Evolutionary conservation across 2,888 invertebrate genomes (phyloP).

Genomic region (Cantharis flavilabris): DNA sequence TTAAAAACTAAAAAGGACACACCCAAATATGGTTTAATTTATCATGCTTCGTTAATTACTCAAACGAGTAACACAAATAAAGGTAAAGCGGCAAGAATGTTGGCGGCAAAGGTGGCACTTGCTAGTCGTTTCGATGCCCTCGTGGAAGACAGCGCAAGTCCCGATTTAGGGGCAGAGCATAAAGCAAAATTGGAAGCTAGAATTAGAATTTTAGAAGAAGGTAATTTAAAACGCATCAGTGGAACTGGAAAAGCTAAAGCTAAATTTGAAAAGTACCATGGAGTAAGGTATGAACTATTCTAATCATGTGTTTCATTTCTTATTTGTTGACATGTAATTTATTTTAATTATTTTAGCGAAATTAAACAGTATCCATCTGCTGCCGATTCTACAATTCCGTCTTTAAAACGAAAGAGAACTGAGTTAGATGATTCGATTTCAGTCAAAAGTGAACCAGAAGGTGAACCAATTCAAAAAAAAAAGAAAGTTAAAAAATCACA

Average conservation of each 20-base stretch:
- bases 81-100: slow-evolving; percentile 92
- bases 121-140: slow-evolving; percentile 95
- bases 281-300: slow-evolving; percentile 62
- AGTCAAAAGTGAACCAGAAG: neutral
- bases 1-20: slow-evolving; percentile 97
- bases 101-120: slow-evolving; percentile 94
- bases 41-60: slow-evolving; percentile 92
- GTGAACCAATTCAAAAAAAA: neutral
- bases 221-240: slow-evolving; percentile 78
- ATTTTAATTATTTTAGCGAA: slow-evolving; percentile 64
- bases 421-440: slow-evolving; percentile 40
- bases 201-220: slow-evolving; percentile 82
- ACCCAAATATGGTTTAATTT: slow-evolving; percentile 98
- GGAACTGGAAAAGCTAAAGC: slow-evolving; percentile 88
- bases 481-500: neutral
- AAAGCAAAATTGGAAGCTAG: slow-evolving; percentile 85
- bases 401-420: slow-evolving; percentile 61
- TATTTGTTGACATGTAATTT: neutral
- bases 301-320: neutral
- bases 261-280: slow-evolving; percentile 92
- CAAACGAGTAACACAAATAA: slow-evolving; percentile 89
- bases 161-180: slow-evolving; percentile 87
- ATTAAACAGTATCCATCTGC: slow-evolving; percentile 78
- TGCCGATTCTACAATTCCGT: slow-evolving; percentile 80
- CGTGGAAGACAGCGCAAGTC: slow-evolving; percentile 80